These are phyloP conservation scores for Psophia crepitans DNA, from an alignment of 2,113 vertebrate genomes.

Conservation along the genomic window DNA sequence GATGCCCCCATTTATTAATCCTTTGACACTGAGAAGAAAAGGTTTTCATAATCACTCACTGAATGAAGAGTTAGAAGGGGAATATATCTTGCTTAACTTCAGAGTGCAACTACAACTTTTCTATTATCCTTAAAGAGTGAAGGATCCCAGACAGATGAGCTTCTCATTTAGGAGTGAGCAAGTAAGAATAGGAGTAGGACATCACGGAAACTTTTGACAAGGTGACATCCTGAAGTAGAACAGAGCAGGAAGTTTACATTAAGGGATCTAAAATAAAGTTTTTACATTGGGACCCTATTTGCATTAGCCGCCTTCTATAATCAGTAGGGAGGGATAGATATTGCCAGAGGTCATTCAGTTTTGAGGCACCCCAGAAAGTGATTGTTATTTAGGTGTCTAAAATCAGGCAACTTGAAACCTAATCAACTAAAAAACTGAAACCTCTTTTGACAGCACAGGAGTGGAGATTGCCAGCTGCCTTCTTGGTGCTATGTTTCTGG, in stretches of 20 bases:
- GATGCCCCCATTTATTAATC: background rate
- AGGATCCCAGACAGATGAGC: background rate
- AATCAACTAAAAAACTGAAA: background rate
- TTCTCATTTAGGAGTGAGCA: background rate
- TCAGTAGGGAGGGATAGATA: background rate
- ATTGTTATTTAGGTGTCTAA: background rate
- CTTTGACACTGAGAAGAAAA: background rate
- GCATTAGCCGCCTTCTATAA: background rate
- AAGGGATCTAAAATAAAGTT: background rate
- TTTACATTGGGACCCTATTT: background rate
- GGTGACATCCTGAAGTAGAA: background rate
- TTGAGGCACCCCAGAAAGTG: background rate
- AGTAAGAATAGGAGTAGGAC: background rate
- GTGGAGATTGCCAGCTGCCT: background rate
- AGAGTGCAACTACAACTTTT: background rate
- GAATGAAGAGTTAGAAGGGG: background rate
- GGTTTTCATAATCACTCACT: background rate
- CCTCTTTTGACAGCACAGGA: background rate
- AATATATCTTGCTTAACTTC: background rate
- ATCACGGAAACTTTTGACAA: background rate
- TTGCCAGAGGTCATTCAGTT: background rate
- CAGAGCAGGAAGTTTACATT: background rate
- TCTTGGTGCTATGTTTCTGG: background rate
- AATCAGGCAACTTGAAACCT: background rate
- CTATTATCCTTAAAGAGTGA: background rate